Conservation (phyloP, 2,113 vertebrate species). For the Oncorhynchus tshawytscha region DNA sequence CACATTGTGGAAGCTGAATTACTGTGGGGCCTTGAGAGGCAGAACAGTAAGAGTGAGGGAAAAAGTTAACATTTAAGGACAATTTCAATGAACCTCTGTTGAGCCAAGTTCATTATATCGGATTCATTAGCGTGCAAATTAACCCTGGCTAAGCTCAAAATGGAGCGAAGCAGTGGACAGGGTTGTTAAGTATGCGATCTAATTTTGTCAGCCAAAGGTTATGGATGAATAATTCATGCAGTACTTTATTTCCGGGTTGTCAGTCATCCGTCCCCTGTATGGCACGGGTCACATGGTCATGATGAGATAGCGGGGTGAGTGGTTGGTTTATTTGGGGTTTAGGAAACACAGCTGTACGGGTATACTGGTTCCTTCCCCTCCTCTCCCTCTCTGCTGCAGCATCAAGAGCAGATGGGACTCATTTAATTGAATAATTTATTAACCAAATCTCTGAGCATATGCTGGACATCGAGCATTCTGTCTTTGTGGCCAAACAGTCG, state of each 20-base stretch:
- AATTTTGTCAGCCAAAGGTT: conserved; percentile 42
- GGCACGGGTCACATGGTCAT: neutral
- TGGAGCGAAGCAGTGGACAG: neutral
- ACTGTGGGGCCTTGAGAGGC: neutral
- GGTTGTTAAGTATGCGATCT: conserved; percentile 15
- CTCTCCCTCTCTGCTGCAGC: conserved; percentile 3
- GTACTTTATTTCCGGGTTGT: conserved; percentile 24
- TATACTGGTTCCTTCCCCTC: conserved; percentile 6
- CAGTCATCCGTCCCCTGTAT: neutral
- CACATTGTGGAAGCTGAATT: neutral
- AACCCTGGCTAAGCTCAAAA: conserved; percentile 24
- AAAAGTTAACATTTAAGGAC: neutral
- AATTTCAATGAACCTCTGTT: conserved; percentile 17
- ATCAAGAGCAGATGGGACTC: conserved; percentile 39
- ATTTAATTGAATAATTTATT: conserved; percentile 53
- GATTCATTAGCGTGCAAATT: conserved; percentile 40
- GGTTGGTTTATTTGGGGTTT: neutral
- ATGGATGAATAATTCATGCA: conserved; percentile 37
- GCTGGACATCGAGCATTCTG: conserved; percentile 41
- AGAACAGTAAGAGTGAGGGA: conserved; percentile 10
- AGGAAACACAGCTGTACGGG: conserved; percentile 10
- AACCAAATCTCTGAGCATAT: conserved; percentile 43
- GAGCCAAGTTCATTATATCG: conserved; percentile 35
- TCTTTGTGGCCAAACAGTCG: conserved; percentile 17
- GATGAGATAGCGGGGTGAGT: neutral